Conservation (phyloP, 2,113 vertebrate species). For the Platysternon megacephalum region DNA sequence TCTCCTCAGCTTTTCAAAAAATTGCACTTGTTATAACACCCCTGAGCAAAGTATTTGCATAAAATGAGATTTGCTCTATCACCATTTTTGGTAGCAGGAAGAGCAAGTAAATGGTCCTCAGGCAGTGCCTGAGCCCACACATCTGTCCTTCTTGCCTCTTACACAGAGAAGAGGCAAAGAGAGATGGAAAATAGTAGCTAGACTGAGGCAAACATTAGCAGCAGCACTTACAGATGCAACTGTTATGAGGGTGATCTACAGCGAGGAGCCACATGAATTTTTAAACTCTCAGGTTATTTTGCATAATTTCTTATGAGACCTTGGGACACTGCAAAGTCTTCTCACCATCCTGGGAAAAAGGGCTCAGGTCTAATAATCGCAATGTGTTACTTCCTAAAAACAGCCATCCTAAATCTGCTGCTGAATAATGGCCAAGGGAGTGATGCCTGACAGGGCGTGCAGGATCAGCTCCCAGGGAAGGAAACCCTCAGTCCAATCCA, state of each 20-base stretch:
- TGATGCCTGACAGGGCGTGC: background rate
- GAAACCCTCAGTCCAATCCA: background rate
- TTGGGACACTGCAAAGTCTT: background rate
- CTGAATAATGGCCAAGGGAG: background rate
- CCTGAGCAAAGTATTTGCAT: background rate
- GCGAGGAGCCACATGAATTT: rapidly evolving
- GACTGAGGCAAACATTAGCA: background rate
- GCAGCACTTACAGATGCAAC: background rate
- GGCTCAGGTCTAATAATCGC: background rate
- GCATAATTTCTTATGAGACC: background rate
- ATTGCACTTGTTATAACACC: background rate
- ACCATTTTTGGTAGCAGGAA: background rate
- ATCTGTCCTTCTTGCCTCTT: background rate
- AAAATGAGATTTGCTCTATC: background rate
- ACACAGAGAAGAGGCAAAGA: background rate
- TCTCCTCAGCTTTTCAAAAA: background rate
- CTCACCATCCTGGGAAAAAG: background rate
- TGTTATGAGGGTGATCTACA: background rate
- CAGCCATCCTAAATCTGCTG: background rate
- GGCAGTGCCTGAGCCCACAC: background rate
- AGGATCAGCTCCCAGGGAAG: background rate
- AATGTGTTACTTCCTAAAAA: rapidly evolving
- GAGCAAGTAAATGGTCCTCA: background rate
- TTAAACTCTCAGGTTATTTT: background rate
- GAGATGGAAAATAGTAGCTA: background rate